Evolutionary conservation across 2,888 invertebrate species (phyloP).

Genomic region (Yponomeuta malinellus): DNA sequence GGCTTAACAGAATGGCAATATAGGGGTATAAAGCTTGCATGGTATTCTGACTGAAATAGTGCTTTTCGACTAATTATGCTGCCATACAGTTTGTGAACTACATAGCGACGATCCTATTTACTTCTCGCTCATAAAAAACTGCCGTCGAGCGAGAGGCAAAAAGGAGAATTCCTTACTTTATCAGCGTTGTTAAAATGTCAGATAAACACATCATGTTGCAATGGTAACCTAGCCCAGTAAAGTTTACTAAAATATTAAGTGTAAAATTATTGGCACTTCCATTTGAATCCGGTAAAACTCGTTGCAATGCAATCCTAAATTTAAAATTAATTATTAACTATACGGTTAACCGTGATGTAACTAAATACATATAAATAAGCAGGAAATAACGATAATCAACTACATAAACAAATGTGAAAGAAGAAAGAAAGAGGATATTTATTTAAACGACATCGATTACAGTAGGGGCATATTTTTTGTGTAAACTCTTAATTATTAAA

Average conservation of each 20-base stretch:
- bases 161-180: too few relatives aligned
- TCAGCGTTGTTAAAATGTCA: not conserved
- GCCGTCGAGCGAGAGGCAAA: too few relatives aligned
- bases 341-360: not conserved
- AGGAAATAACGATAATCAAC: not conserved
- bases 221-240: not conserved
- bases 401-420: not conserved
- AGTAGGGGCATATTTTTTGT: not conserved
- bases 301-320: not conserved
- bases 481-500: not conserved
- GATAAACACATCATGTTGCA: not conserved
- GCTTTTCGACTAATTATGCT: too few relatives aligned
- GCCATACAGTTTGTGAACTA: too few relatives aligned
- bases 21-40: not conserved
- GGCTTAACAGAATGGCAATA: constrained; percentile 5
- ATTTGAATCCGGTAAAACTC: not conserved
- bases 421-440: too few relatives aligned
- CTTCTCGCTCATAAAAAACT: too few relatives aligned
- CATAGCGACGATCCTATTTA: too few relatives aligned
- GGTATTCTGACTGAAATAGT: not conserved
- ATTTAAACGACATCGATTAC: not conserved
- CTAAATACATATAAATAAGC: not conserved
- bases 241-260: not conserved
- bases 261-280: not conserved
- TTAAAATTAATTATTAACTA: not conserved